Conservation (phyloP, 2,113 vertebrate genomes). For the Lepus americanus region DNA sequence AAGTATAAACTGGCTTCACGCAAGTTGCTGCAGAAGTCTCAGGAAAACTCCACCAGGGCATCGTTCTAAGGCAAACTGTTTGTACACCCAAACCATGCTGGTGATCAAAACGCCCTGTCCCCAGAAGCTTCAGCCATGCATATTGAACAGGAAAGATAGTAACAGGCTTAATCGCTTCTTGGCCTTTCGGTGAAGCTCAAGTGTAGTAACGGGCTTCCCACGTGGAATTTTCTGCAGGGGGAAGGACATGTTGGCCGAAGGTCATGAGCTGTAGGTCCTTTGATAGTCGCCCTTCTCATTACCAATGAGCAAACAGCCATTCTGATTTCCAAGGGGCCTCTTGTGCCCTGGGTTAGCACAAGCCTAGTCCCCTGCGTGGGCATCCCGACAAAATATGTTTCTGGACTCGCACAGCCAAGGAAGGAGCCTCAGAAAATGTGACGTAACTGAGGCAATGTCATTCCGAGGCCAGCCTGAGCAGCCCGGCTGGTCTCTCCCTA, state of each 20-base stretch:
- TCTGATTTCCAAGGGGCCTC: not conserved
- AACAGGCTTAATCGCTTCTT: not conserved
- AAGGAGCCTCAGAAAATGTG: constrained; percentile 59
- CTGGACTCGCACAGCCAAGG: constrained; percentile 54
- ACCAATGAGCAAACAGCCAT: constrained; percentile 17
- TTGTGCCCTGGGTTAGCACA: not conserved
- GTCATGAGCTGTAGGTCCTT: not conserved
- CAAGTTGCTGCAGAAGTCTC: not conserved
- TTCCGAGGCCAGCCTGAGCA: constrained; percentile 7
- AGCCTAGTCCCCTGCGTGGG: not conserved
- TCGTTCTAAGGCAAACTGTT: constrained; percentile 30
- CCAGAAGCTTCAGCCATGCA: not conserved
- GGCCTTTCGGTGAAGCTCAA: too few relatives aligned
- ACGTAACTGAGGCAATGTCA: constrained; percentile 53
- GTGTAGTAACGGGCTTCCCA: not conserved
- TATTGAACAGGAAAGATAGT: constrained; percentile 30
- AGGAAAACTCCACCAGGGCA: not conserved
- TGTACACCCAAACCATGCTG: not conserved
- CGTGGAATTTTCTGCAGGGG: not conserved
- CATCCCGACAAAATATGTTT: constrained; percentile 60
- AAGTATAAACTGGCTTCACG: not conserved
- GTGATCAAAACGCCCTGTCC: not conserved
- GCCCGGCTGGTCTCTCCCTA: constrained; percentile 51
- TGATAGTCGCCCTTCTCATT: constrained; percentile 24
- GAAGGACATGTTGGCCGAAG: not conserved